Base-by-base conservation (phyloP, 64 coral and sea anemone species). In the Stylophora pistillata region DNA sequence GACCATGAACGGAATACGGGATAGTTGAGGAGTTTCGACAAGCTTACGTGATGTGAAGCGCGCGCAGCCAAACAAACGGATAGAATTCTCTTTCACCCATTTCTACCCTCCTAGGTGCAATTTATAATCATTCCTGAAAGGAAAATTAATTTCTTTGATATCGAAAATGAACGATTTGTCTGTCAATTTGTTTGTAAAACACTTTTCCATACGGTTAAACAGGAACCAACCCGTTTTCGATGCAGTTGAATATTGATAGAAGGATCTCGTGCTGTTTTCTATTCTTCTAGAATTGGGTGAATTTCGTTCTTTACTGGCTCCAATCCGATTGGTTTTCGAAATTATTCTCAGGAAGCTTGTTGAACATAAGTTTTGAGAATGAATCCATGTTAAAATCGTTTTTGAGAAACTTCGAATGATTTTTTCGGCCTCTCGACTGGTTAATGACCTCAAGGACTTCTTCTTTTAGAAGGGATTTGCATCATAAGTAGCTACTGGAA, bases 1-100 rank as follows among this genome's bases (percentile, higher is more conserved):
- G 7, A 47, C 7, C 3, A 47, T 47, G 37, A 47, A 7, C 32
- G 10, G 31, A 53, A 52, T 20, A 10, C 13, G 31, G 25, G 13
- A 37, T 52, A 23, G 18, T 55, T 78, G 74, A 78, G 75, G 75
- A 78, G 53, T 78, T 78, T 78, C 75, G 75, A 56, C 74, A 11
- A 27, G 23, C 25, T 26, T 78, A 13, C 25, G 75, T 23, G 75
- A 16, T 11, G 56, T 57, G 9, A 13, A 2, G 11, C 15, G 37
- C 11, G 34, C 15, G 34, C 29, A 13, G 11, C 53, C 26, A 13
- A 10, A 34, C 3, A 12, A 13, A 47, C n/a, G 18, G 17, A 26
- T 1, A 28, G 23, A 68, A 25, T 26, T 68, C 25, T 7, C 0
- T 11, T n/a, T 25, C 23, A 12, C 26, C 64, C 12, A 0, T n/a